Base-by-base conservation (phyloP, 2,888 invertebrate species). In the Epirrhoe tristata region DNA sequence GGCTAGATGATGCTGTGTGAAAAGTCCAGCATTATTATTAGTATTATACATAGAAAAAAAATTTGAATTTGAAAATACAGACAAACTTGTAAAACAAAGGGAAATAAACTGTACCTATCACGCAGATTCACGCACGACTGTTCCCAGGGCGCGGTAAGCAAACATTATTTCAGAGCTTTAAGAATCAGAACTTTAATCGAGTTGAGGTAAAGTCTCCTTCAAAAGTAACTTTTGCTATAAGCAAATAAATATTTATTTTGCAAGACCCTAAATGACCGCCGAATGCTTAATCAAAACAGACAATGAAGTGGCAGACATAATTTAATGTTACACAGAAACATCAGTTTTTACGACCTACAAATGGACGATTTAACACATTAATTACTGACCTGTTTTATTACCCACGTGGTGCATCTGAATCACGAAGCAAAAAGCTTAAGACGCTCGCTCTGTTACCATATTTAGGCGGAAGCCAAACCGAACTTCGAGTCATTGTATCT, bases 391-490 rank as follows among this genome's bases (percentile, higher is more conserved):
- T 57, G 58, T 64, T 68, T 68, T 64, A 67, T 67, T 57, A 63
- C 67, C 59, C 63, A 59, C 60, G 68, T 58, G 67, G 50, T 74
- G 73, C 72, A 74, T 62, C 65, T 63, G 70, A 71, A 68, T 68
- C 71, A 65, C 55, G 8, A 16, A 55, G 59, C 70, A 74, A 71
- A 65, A 69, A 69, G 57, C 57, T 67, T 63, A 50, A 55, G 39
- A 51, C 16, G 52, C 52, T 55, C 48, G 24, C 54, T 55, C 50
- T 57, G 74, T 67, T 72, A 74, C 74, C 74, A 69, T 74, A 74
- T 74, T 70, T 67, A 74, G 74, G 72, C 74, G 74, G 72, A 68
- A 66, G 73, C 66, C 59, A 39, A 57, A 52, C 48, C 51, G 17
- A 61, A 64, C 65, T 66, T 32, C 63, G 66, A 71, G 66, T 72